Conservation (phyloP, 92 coral and sea anemone genomes). For the Porites lobata region DNA sequence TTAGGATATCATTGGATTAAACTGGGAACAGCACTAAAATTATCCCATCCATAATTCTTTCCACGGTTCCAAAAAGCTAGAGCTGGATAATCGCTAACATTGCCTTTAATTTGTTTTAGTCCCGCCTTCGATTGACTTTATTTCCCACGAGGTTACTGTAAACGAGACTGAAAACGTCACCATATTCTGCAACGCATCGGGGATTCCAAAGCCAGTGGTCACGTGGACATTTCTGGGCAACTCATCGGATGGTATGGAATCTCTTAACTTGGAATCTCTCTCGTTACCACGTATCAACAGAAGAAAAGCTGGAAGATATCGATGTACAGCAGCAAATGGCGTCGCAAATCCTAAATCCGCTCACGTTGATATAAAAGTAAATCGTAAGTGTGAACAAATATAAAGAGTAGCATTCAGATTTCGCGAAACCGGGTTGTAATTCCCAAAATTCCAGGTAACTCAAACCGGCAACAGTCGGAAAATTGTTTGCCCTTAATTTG, state of each 20-base stretch:
- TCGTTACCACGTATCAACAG: not conserved
- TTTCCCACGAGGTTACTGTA: constrained; percentile 41
- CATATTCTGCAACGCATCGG: constrained; percentile 60
- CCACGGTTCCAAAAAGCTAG: not conserved
- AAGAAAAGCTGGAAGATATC: constrained; percentile 37
- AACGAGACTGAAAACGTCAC: constrained; percentile 47
- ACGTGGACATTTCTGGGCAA: constrained; percentile 18
- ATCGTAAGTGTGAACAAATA: constrained; percentile 4
- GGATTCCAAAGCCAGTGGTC: constrained; percentile 47
- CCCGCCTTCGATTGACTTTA: constrained; percentile 41
- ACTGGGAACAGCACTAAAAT: too few species aligned
- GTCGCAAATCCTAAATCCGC: not conserved
- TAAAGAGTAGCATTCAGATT: too few species aligned
- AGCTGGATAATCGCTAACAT: not conserved
- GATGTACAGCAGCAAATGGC: constrained; percentile 44
- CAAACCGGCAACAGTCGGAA: too few species aligned
- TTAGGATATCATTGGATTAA: too few species aligned
- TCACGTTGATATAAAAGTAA: not conserved
- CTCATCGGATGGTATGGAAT: not conserved
- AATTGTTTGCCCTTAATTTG: too few species aligned
- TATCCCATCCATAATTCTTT: too few species aligned
- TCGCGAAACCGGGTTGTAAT: too few species aligned
- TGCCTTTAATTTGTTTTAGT: constrained; percentile 9
- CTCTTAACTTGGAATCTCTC: not conserved
- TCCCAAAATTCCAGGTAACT: too few species aligned